A percentile compares a stretch with the other conserved stretches of the same genome.
Evolutionary conservation across 2,888 invertebrate genomes (phyloP).

Genomic region (Stenotaenia linearis): DNA sequence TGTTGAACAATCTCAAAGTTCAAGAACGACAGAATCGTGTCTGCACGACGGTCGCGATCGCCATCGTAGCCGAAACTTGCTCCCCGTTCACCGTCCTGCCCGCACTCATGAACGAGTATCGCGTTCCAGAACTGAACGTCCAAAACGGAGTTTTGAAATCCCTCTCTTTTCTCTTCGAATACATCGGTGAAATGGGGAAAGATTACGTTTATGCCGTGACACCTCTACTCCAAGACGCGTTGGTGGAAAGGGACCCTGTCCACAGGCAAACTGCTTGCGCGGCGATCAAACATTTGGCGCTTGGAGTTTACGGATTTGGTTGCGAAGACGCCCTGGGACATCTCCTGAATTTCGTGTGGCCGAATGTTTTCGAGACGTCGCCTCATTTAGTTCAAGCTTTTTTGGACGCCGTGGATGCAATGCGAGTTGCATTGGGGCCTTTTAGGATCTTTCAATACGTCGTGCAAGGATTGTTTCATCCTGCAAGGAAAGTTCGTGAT

Average conservation of each 20-base stretch:
- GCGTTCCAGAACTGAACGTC: slow-evolving; percentile 97
- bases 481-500: slow-evolving; percentile 96
- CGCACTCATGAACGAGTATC: slow-evolving; percentile 96
- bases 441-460: slow-evolving; percentile 94
- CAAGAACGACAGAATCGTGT: slow-evolving; percentile 99
- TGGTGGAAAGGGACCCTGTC: slow-evolving; percentile 98
- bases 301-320: slow-evolving; percentile 97
- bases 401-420: slow-evolving; percentile 97
- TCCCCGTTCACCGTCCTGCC: slow-evolving; percentile 98
- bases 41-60: slow-evolving; percentile 98
- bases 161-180: slow-evolving; percentile 95
- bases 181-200: slow-evolving; percentile 99
- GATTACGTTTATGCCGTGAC: slow-evolving; percentile 99
- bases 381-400: slow-evolving; percentile 99
- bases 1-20: slow-evolving; percentile 96
- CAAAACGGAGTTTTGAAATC: slow-evolving; percentile 99
- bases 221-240: slow-evolving; percentile 92
- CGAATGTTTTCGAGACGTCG: slow-evolving; percentile 98
- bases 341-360: slow-evolving; percentile 97
- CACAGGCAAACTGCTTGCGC: slow-evolving; percentile 99
- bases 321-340: slow-evolving; percentile 97
- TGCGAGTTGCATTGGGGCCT: slow-evolving; percentile 92
- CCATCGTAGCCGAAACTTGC: slow-evolving; percentile 99
- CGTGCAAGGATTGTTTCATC: slow-evolving; percentile 95
- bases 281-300: slow-evolving; percentile 96